Evolutionary conservation across 2,888 invertebrate species (phyloP), one percentile per base, ranked within the genome.

Genomic region (Drosophila leonis): DNA sequence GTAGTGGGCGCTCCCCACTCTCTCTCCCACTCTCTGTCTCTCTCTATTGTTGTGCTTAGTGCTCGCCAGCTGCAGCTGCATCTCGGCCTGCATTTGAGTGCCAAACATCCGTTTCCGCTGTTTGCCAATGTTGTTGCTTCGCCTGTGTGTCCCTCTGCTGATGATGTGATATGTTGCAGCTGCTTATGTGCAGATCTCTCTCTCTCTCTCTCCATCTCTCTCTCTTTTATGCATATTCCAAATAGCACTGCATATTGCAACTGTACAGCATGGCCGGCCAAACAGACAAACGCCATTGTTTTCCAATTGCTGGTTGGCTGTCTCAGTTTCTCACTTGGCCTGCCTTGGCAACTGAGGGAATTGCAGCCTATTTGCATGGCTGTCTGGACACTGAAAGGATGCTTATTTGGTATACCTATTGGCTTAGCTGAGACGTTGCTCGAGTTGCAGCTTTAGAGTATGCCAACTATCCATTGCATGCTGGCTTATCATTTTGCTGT

Each of bases 31-130:
- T 6, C 18, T 15, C 18, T 54, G 2, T 13, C 27, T 35, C 12
- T 65, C 20, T 54, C 7, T 39, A 24, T 44, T 27, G 20, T 35
- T 57, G 56, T 62, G 52, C 56, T 64, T 24, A 24, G 29, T 39
- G 29, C 52, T 33, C 20, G 33, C 35, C 35, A 56, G 44, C 42
- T 51, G 67, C 77, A 73, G 78, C 69, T 73, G 64, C 60, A 67
- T 46, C 67, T 73, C 75, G 65, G 80, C 65, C 83, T 80, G 83
- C 76, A 83, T 80, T 81, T 83, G 83, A 81, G 83, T 81, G 83
- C 54, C 80, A 81, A 81, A 82, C 83, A 83, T 81, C 80, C 80
- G 80, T 69, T 81, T 81, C 80, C 80, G 83, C 73, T 69, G 68
- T 75, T 72, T 76, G 72, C 65, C 66, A 78, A 59, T 78, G 71